Base-by-base conservation (phyloP, 1,140 invertebrate genomes). In the Drosophila nannoptera region DNA sequence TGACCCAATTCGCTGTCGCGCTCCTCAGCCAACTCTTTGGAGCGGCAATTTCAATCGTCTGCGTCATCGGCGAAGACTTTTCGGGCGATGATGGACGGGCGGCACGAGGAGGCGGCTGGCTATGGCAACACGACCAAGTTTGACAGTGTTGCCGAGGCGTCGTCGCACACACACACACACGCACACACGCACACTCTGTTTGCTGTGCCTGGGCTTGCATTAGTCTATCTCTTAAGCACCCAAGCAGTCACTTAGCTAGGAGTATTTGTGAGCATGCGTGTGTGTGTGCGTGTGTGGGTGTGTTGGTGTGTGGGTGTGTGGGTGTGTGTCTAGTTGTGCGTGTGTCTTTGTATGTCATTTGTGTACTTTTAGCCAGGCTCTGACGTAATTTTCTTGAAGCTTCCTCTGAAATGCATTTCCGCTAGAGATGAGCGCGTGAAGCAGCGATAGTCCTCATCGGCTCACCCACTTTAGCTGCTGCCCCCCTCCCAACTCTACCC, bases 381-480 rank as follows among this genome's bases (percentile, higher is more conserved):
- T 83, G 80, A 84, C 80, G 78, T 78, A 83, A 83, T 76, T 78
- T 72, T 78, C 80, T 73, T 77, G 59, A 83, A 22, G 61, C 80
- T 66, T 76, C 69, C 65, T 38, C 69, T 22, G 22, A 78, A 84
- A 84, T 83, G 80, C 80, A 84, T 84, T 84, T 78, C 54, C 56
- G 14, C 40, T 65, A 69, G 67, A 58, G 67, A 65, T 69, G 67
- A 65, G 53, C 53, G n/a, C 36, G 16, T 38, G 45, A 22, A 14
- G 12, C 22, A 22, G 22, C 22, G 22, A 22, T 22, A 22, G 22
- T 22, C 22, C 22, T 22, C 22, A 22, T 1, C 22, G 22, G 22
- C n/a, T n/a, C n/a, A n/a, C n/a, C n/a, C n/a, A n/a, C n/a, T n/a
- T n/a, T n/a, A n/a, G n/a, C n/a, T n/a, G n/a, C n/a, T n/a, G 22